phyloP scores from a whole-genome alignment of 2,888 invertebrate genomes.

The Pristionchus exspectatus region DNA sequence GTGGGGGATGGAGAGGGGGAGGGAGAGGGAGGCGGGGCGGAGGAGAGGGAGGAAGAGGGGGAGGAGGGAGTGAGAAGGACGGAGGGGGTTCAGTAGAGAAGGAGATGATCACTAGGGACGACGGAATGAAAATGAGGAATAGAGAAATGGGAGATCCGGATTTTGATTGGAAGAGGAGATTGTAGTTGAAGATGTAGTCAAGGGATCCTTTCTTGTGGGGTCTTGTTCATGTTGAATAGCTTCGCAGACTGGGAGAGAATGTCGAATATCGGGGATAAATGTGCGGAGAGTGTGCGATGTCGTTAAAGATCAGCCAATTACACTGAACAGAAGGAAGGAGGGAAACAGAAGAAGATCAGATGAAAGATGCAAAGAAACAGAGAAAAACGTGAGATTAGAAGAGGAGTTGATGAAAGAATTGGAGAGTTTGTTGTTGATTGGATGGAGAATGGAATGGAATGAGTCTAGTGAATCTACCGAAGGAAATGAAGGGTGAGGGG shows the following conservation, averaged over 20 bases:
- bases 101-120: conserved; percentile 28
- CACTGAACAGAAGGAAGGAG: not conserved
- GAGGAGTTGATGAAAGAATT: not conserved
- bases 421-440: not conserved
- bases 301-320: conserved; percentile 41
- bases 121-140: not conserved
- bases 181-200: conserved; percentile 52
- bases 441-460: not conserved
- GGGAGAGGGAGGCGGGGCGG: conserved; percentile 26
- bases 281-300: conserved; percentile 8
- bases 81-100: not conserved
- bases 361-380: conserved; percentile 1
- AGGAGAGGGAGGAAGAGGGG: not conserved
- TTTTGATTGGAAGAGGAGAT: conserved; percentile 26
- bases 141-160: not conserved
- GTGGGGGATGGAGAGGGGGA: not conserved
- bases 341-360: conserved; percentile 11
- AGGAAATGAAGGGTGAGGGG: not conserved
- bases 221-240: not conserved
- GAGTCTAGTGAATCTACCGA: not conserved
- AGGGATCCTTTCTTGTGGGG: not conserved
- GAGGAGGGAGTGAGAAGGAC: not conserved
- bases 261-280: not conserved
- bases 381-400: not conserved
- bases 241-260: not conserved